A percentile compares a stretch with the other conserved stretches of the same genome.
phyloP scores from a whole-genome alignment of 2,797 vertebrate genomes.

The Iguana delicatissima region DNA sequence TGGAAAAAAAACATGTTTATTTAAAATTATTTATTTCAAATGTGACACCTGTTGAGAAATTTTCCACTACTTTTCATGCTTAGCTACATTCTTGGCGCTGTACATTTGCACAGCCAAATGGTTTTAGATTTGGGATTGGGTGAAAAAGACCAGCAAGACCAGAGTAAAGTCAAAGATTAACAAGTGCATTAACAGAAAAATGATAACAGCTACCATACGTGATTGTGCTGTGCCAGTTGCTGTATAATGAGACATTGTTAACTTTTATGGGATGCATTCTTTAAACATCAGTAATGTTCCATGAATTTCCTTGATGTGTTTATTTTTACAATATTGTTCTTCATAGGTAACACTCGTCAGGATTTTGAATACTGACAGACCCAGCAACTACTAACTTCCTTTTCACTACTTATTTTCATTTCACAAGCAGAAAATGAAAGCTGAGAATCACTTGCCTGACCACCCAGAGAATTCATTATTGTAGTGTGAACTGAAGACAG shows the following conservation, averaged over 20 bases:
- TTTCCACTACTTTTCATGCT: not conserved
- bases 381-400: too few relatives aligned
- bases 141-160: not conserved
- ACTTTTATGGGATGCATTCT: not conserved
- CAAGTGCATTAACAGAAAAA: not conserved
- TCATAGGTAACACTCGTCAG: not conserved
- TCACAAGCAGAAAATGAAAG: not conserved
- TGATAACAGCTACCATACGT: not conserved
- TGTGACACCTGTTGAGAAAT: not conserved
- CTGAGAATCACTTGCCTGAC: not conserved
- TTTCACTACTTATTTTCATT: not conserved
- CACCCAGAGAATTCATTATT: not conserved
- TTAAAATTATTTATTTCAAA: conserved; percentile 24
- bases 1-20: not conserved
- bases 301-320: not conserved
- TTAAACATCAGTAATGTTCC: not conserved
- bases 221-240: not conserved
- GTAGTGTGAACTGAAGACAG: not conserved
- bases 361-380: not conserved
- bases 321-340: not conserved
- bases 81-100: not conserved
- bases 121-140: not conserved
- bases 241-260: not conserved
- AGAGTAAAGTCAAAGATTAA: not conserved
- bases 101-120: not conserved